Conservation (phyloP, 2,113 vertebrate genomes). For the Oncorhynchus mykiss region DNA sequence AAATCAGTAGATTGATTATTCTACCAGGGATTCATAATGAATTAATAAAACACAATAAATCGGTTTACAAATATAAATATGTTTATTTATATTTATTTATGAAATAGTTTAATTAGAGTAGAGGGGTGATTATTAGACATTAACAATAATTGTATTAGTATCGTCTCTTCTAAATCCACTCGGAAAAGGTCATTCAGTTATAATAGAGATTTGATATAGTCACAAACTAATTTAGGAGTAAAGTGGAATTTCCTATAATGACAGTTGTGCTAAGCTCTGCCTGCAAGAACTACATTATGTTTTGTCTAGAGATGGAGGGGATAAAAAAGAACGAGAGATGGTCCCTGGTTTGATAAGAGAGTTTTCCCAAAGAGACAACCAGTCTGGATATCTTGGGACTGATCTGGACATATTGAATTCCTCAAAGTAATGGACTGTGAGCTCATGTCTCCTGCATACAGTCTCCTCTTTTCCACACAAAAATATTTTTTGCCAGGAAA, state of each 20-base stretch:
- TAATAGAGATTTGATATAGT: background rate
- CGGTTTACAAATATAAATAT: no score
- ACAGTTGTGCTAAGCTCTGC: background rate
- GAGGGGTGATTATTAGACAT: no score
- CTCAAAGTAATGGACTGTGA: background rate
- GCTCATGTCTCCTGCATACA: background rate
- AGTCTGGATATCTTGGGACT: background rate
- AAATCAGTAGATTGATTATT: no score
- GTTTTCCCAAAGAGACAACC: background rate
- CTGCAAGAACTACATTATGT: background rate
- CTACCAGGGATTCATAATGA: no score
- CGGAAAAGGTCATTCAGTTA: no score
- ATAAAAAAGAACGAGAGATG: background rate
- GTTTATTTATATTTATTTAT: no score
- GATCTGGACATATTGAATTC: background rate
- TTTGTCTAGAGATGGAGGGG: background rate
- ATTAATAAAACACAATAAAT: no score
- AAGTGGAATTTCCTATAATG: background rate
- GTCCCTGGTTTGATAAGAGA: background rate
- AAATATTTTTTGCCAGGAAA: background rate
- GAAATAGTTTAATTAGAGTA: no score
- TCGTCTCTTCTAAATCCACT: no score
- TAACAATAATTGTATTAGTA: no score
- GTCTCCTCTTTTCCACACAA: conserved; percentile 2
- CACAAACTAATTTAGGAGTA: background rate